Evolutionary conservation across 1,140 invertebrate genomes (phyloP), one percentile per base, ranked within the genome.

Genomic region (Papilio xuthus): DNA sequence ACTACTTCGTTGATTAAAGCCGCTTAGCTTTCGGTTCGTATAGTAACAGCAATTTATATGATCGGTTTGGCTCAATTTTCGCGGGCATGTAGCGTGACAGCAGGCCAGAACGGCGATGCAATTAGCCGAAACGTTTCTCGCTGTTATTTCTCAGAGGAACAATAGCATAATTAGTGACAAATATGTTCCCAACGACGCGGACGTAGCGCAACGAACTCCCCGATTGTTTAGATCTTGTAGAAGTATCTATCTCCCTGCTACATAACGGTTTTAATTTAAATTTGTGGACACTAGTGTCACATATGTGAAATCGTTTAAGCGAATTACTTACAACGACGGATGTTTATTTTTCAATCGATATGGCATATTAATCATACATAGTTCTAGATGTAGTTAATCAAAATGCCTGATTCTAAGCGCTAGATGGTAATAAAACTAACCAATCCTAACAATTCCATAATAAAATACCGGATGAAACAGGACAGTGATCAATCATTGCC

Each of bases 21-120:
- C 23, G 13, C 23, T 60, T 28, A 7, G 3, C 1, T 4, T 63
- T 63, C 8, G 53, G 20, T 56, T 56, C 7, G 0, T 7, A 23
- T 15, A 28, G 26, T 41, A 79, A 37, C 8, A 42, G 60, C 73
- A n/a, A n/a, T n/a, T n/a, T 78, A 56, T 56, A 56, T 20, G 23
- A 10, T 28, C 13, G 26, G 60, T 12, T 63, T 9, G 53, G 53
- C 53, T 23, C 71, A 82, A 84, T 89, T 86, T 88, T 85, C 85
- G 78, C 77, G 79, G 77, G 82, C 85, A 91, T 89, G 90, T 86
- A 90, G 82, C 78, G 80, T 32, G 80, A 77, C 80, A 78, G 84
- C 80, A 84, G 77, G 80, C 84, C 79, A 89, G 88, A 91, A 89
- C 86, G 79, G 84, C 84, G 86, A 81, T 85, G 83, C 85, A 86